phyloP scores from a whole-genome alignment of 2,113 vertebrate genomes.

The Sprattus sprattus region DNA sequence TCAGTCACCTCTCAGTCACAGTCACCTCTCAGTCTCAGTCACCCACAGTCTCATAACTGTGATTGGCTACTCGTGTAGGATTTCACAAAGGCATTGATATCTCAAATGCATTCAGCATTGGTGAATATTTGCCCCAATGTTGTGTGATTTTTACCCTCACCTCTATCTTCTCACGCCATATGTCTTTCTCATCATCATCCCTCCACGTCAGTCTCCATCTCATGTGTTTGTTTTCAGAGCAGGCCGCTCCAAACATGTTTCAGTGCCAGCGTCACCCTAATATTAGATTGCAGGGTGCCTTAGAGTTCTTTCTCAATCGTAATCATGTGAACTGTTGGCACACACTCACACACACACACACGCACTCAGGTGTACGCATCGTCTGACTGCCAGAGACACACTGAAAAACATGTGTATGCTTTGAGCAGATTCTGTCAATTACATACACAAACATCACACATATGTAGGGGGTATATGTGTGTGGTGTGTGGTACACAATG shows the following conservation, averaged over 20 bases:
- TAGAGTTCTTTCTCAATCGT: slow-evolving; percentile 26
- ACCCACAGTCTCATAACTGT: too few relatives aligned
- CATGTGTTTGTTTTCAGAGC: slow-evolving; percentile 6
- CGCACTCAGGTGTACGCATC: too few relatives aligned
- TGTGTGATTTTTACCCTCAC: not conserved
- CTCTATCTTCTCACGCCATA: not conserved
- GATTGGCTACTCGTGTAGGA: not conserved
- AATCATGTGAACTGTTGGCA: slow-evolving; percentile 13
- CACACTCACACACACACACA: not conserved
- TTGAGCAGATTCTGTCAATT: not conserved
- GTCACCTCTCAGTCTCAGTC: too few relatives aligned
- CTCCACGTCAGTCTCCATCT: not conserved
- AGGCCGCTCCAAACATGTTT: not conserved
- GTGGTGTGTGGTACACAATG: not conserved
- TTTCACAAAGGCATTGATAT: not conserved
- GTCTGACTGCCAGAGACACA: not conserved
- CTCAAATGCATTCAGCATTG: not conserved
- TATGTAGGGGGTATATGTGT: not conserved
- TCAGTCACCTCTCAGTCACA: too few relatives aligned
- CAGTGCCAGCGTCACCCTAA: not conserved
- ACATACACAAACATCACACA: not conserved
- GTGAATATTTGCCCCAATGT: not conserved
- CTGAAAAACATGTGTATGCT: not conserved
- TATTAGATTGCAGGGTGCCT: not conserved
- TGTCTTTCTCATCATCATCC: slow-evolving; percentile 25